Conservation (phyloP, 2,797 vertebrate genomes). For the Acrossocheilus fasciatus region DNA sequence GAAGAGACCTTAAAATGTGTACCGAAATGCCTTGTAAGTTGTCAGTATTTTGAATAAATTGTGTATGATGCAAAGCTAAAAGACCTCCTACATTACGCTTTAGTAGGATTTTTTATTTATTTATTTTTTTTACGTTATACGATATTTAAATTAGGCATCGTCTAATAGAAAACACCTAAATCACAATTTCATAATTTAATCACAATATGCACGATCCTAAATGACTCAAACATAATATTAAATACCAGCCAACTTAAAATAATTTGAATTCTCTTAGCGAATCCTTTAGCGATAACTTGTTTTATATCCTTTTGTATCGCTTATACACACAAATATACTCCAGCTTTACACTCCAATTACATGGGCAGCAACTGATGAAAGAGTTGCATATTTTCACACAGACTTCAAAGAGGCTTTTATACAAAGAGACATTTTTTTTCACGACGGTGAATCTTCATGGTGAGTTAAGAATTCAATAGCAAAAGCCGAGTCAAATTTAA, state of each 20-base stretch:
- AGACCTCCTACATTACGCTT: constrained; percentile 28
- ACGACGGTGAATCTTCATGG: constrained; percentile 99
- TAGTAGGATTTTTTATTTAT: not conserved
- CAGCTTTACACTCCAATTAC: constrained; percentile 89
- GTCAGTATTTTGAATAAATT: constrained; percentile 83
- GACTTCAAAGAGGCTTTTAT: constrained; percentile 93
- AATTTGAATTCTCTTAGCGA: not conserved
- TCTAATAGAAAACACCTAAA: not conserved
- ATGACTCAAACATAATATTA: not conserved
- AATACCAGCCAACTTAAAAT: not conserved
- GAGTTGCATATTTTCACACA: constrained; percentile 89
- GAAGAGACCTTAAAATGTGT: constrained; percentile 74
- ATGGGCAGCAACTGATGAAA: constrained; percentile 90
- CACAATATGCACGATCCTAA: not conserved
- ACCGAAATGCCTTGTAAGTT: constrained; percentile 82
- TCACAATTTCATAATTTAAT: too few species aligned
- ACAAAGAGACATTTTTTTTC: constrained; percentile 97
- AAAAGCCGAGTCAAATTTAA: constrained; percentile 98
- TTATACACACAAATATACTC: constrained; percentile 68
- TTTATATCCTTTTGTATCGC: constrained; percentile 48
- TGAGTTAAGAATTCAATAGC: constrained; percentile 99
- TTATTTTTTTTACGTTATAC: not conserved
- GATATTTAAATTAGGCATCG: not conserved
- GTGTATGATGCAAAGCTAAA: constrained; percentile 74
- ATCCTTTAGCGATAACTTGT: constrained; percentile 36